Evolutionary conservation across 2,113 vertebrate species (phyloP).

Genomic region (Boulengeromyrus knoepffleri): DNA sequence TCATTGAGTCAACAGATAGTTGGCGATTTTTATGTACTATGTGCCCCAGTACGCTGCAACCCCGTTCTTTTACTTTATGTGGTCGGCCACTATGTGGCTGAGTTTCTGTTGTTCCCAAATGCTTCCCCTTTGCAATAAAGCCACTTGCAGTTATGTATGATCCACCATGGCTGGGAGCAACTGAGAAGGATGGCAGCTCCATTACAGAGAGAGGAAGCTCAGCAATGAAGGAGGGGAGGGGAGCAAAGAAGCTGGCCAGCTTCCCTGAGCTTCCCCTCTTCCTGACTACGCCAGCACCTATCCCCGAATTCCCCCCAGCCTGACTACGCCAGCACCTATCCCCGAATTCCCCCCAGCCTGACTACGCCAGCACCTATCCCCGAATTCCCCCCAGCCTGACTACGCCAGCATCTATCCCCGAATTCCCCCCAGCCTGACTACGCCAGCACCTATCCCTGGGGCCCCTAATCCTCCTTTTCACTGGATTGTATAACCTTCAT

Average conservation of each 20-base stretch:
- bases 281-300: not conserved
- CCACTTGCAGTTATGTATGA: not conserved
- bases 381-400: too few species aligned
- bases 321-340: not conserved
- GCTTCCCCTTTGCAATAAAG: too few species aligned
- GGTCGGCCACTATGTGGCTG: not conserved
- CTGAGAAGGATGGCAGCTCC: not conserved
- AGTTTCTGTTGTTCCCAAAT: too few species aligned
- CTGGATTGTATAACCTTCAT: not conserved
- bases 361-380: too few species aligned
- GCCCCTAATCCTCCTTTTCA: not conserved
- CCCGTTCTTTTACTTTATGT: not conserved
- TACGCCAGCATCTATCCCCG: not conserved
- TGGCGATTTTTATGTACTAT: not conserved
- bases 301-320: fast-evolving
- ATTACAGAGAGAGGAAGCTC: not conserved
- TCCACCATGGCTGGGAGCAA: not conserved
- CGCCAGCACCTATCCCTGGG: not conserved
- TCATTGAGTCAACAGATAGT: not conserved
- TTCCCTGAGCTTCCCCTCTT: not conserved
- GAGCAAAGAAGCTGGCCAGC: not conserved
- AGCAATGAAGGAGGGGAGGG: not conserved
- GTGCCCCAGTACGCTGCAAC: too few species aligned
- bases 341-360: too few species aligned
- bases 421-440: not conserved